Base-by-base conservation (phyloP, 1,140 invertebrate species). In the Pollicipes pollicipes region DNA sequence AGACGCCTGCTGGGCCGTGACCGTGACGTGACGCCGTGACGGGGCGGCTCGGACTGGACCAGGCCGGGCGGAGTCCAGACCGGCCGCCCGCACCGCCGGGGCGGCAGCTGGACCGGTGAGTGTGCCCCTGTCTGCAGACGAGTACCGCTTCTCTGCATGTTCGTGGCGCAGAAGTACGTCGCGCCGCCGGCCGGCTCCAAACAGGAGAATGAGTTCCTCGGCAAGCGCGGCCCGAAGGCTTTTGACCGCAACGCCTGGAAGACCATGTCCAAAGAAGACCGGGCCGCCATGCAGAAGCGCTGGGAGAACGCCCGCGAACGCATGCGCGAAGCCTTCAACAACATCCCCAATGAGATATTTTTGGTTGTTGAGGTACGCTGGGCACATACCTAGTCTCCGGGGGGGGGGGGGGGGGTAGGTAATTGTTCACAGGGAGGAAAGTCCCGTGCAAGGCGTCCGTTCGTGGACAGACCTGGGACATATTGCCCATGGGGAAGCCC, bases 81-180 rank as follows among this genome's bases (percentile, higher is more conserved):
- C n/a, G n/a, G n/a, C n/a, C n/a, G n/a, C n/a, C n/a, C n/a, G n/a
- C n/a, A n/a, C n/a, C n/a, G n/a, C n/a, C n/a, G n/a, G n/a, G n/a
- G n/a, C n/a, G n/a, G n/a, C n/a, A n/a, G n/a, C n/a, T n/a, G n/a
- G n/a, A n/a, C n/a, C n/a, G n/a, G n/a, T n/a, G n/a, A n/a, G n/a
- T n/a, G n/a, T n/a, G 27, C 27, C 27, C 58, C n/a, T n/a, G 45
- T 28, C 70, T 72, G 37, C 73, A 77, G 75, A 76, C 74, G 75
- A 80, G 70, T 81, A n/a, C 72, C 76, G 79, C 21, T 75, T 80
- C 69, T 81, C 74, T 80, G 78, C 72, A 80, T 80, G 71, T 77
- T 78, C 29, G 72, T 81, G 26, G 75, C 76, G 13, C 79, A 80
- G 72, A 76, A 78, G 35, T 81, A 79, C 70, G 72, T 78, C 29